These are phyloP conservation scores for Pemphigus obesinymphae DNA, from an alignment of 1,140 invertebrate species.

Conservation along the genomic window DNA sequence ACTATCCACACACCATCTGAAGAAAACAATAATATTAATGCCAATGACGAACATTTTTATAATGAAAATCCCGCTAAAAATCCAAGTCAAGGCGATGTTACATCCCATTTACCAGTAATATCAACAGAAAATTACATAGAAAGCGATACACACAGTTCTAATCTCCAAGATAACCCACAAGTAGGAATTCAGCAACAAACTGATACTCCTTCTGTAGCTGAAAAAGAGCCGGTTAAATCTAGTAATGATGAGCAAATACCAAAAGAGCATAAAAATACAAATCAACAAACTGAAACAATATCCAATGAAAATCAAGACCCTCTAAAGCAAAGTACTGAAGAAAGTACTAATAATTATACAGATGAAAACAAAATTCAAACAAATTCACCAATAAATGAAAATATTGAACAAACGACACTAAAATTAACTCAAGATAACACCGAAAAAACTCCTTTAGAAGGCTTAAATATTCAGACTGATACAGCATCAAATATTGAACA, in stretches of 20 bases:
- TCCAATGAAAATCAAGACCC: neutral
- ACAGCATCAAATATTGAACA: neutral
- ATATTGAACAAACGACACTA: neutral
- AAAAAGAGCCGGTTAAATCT: neutral
- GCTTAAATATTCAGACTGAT: neutral
- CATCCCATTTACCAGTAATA: neutral
- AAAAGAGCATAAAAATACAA: neutral
- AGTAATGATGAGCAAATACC: neutral
- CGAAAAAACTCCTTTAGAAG: neutral
- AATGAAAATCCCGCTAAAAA: conserved; percentile 25
- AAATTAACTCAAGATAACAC: neutral
- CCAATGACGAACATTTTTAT: conserved; percentile 6
- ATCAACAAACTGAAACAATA: neutral
- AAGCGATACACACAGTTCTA: neutral
- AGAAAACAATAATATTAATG: conserved; percentile 8
- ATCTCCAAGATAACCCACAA: neutral
- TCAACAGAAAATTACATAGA: neutral
- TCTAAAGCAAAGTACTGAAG: neutral
- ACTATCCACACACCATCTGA: conserved; percentile 40
- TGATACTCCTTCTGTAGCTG: neutral
- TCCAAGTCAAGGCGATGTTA: neutral
- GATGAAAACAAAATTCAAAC: neutral
- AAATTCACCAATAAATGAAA: neutral
- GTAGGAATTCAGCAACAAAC: neutral
- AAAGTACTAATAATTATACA: neutral